Conservation (phyloP, 2,888 invertebrate species). For the Elaeidobius kamerunicus region DNA sequence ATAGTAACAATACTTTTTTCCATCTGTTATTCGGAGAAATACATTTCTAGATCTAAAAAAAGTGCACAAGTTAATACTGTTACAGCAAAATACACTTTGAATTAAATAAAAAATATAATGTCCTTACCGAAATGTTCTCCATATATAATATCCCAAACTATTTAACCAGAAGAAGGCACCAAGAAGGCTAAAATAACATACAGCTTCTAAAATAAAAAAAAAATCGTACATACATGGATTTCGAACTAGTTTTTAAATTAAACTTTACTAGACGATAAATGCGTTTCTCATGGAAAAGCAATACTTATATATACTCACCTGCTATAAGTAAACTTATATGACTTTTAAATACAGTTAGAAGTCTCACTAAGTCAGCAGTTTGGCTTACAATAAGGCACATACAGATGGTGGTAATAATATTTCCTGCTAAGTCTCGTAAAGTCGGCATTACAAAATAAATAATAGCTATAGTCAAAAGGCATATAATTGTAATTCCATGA, state of each 20-base stretch:
- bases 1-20: constrained; percentile 83
- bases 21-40: constrained; percentile 79
- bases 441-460: constrained; percentile 83
- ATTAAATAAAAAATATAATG: background rate
- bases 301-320: constrained; percentile 60
- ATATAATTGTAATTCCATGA: constrained; percentile 68
- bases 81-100: background rate
- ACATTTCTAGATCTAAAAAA: constrained; percentile 73
- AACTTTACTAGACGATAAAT: too few relatives aligned
- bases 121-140: constrained; percentile 78
- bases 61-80: too few relatives aligned
- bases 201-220: constrained; percentile 60
- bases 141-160: constrained; percentile 81
- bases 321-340: constrained; percentile 79
- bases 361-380: constrained; percentile 72
- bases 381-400: constrained; percentile 75
- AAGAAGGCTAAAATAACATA: constrained; percentile 71
- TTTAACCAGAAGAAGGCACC: constrained; percentile 86
- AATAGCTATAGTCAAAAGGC: constrained; percentile 69
- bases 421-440: constrained; percentile 76
- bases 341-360: constrained; percentile 76
- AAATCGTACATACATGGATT: too few relatives aligned
- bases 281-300: too few relatives aligned
- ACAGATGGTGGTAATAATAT: constrained; percentile 79
- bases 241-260: too few relatives aligned